phyloP scores from a whole-genome alignment of 2,113 vertebrate genomes.

The Phylloscopus whistleri region DNA sequence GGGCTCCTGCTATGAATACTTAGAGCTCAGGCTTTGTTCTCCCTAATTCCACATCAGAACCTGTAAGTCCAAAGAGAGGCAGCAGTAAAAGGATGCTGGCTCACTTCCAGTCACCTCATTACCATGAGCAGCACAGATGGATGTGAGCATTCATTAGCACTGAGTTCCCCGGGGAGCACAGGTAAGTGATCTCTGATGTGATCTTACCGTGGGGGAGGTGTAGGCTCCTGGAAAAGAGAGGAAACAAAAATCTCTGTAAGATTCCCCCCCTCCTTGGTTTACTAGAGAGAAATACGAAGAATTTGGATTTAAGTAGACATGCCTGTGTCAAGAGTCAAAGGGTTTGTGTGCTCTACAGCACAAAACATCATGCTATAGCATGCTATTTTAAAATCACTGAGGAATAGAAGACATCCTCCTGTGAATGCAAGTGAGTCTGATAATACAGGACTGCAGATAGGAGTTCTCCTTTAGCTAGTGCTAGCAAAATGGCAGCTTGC shows the following conservation, averaged over 20 bases:
- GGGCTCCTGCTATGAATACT: not conserved
- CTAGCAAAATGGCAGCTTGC: not conserved
- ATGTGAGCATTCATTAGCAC: not conserved
- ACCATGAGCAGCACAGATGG: not conserved
- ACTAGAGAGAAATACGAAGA: not conserved
- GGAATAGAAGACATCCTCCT: not conserved
- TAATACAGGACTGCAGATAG: not conserved
- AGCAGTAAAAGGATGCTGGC: not conserved
- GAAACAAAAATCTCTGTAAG: not conserved
- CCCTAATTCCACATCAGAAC: not conserved
- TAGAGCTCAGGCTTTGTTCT: not conserved
- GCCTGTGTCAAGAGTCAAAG: not conserved
- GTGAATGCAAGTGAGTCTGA: not conserved
- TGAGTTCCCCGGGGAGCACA: not conserved
- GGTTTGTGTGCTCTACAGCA: not conserved
- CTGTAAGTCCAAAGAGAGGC: not conserved
- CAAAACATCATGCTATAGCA: not conserved
- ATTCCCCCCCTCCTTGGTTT: not conserved
- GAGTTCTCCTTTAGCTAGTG: not conserved
- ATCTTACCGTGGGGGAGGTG: slow-evolving; percentile 58
- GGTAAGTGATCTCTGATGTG: not conserved
- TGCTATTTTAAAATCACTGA: not conserved
- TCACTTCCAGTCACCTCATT: not conserved
- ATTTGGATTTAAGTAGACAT: not conserved
- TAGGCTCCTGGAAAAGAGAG: slow-evolving; percentile 42